Evolutionary conservation across 2,797 vertebrate species (phyloP).

Genomic region (Heliangelus exortis): DNA sequence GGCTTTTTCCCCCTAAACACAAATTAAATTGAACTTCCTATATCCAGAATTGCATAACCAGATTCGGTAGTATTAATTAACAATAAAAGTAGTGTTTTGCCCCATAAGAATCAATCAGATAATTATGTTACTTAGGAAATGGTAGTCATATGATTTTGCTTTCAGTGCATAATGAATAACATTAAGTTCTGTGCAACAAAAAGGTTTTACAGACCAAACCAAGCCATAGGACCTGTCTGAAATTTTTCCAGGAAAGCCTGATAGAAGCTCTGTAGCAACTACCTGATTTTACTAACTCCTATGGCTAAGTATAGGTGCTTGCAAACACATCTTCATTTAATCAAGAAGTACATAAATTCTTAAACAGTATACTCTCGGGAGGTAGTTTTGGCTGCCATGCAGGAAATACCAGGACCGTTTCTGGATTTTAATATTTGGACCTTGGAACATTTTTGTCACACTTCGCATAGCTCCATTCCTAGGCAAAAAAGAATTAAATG

Average conservation of each 20-base stretch:
- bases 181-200: constrained; percentile 38
- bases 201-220: constrained; percentile 42
- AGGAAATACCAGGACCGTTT: constrained; percentile 24
- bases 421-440: constrained; percentile 50
- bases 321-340: neutral
- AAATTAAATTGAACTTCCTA: constrained; percentile 67
- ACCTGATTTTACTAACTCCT: neutral
- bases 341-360: neutral
- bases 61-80: constrained; percentile 78
- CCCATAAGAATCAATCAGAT: constrained; percentile 73
- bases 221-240: neutral
- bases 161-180: constrained; percentile 61
- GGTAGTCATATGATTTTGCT: constrained; percentile 74
- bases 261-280: neutral
- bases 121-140: constrained; percentile 75
- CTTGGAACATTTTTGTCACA: constrained; percentile 66
- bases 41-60: constrained; percentile 73
- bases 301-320: neutral
- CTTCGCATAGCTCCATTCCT: constrained; percentile 58
- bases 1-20: constrained; percentile 19
- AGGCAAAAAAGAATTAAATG: constrained; percentile 19
- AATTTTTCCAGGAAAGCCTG: constrained; percentile 23
- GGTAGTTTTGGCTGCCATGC: neutral
- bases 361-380: neutral
- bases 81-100: constrained; percentile 76